Evolutionary conservation across 2,888 invertebrate species (phyloP).

Genomic region (Campoplex nolae): DNA sequence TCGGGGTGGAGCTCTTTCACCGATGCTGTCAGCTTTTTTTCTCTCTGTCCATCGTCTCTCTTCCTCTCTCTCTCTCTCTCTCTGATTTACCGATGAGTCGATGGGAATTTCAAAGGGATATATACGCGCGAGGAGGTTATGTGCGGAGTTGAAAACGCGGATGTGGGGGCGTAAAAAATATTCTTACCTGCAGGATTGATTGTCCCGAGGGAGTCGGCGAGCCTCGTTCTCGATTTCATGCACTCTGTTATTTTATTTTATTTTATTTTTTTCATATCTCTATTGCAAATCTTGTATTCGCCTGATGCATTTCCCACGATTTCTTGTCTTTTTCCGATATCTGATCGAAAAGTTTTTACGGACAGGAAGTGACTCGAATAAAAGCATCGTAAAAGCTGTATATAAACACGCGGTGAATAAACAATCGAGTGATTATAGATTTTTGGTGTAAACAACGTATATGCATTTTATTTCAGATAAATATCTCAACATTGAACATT

Average conservation of each 20-base stretch:
- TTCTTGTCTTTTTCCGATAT: not conserved
- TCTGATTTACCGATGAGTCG: constrained; percentile 24
- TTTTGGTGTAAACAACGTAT: constrained; percentile 81
- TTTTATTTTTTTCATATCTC: constrained; percentile 6
- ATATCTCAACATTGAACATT: constrained; percentile 83
- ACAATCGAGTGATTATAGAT: not conserved
- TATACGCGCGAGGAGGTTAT: not conserved
- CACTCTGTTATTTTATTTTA: not conserved
- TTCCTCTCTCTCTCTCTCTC: constrained; percentile 14
- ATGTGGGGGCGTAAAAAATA: constrained; percentile 26
- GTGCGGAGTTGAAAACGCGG: constrained; percentile 9
- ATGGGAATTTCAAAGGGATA: constrained; percentile 30
- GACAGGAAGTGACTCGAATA: not conserved
- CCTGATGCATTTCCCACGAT: not conserved
- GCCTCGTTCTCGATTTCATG: constrained; percentile 24
- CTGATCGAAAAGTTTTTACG: not conserved
- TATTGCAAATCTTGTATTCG: constrained; percentile 8
- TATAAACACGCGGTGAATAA: not conserved
- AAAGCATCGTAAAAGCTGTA: not conserved
- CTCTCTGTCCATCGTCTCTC: not conserved
- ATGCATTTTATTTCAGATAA: constrained; percentile 80
- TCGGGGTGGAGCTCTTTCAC: not conserved
- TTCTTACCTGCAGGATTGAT: constrained; percentile 39
- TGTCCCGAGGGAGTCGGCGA: not conserved
- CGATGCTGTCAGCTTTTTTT: constrained; percentile 33